Conservation (phyloP, 2,113 vertebrate species). For the Coregonus clupeaformis region DNA sequence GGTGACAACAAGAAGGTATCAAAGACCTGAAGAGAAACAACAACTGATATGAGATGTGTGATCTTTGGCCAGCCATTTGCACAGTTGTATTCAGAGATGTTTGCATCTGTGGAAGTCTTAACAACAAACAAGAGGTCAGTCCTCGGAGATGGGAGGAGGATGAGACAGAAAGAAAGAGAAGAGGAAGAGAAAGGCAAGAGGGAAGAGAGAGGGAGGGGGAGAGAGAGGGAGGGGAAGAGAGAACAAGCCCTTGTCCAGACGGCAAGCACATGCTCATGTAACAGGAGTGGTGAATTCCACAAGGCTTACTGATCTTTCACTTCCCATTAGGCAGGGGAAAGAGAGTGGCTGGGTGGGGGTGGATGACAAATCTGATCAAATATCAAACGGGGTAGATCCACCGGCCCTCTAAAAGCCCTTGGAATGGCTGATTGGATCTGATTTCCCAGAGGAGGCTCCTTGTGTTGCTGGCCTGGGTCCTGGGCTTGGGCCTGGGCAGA, state of each 20-base stretch:
- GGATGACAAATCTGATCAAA: conserved; percentile 59
- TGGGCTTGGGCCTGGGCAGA: neutral
- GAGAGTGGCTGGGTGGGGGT: conserved; percentile 24
- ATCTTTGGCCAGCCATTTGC: conserved; percentile 16
- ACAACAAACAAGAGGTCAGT: conserved; percentile 26
- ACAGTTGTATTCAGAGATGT: conserved; percentile 27
- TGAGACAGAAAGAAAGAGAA: conserved; percentile 23
- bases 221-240: conserved; percentile 2
- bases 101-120: conserved; percentile 20
- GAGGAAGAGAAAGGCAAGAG: neutral
- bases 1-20: neutral
- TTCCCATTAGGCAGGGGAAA: conserved; percentile 49
- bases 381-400: conserved; percentile 59
- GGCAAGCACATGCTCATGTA: conserved; percentile 51
- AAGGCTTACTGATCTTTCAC: conserved; percentile 52
- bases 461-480: conserved; percentile 21
- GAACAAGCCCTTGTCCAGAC: conserved; percentile 40
- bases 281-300: conserved; percentile 58
- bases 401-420: conserved; percentile 45
- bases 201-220: conserved; percentile 4
- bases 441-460: conserved; percentile 40
- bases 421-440: conserved; percentile 55
- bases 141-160: conserved; percentile 15
- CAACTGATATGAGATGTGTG: neutral
- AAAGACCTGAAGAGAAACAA: conserved; percentile 3